phyloP scores from a whole-genome alignment of 2,797 vertebrate species.

The Lithobates sylvaticus region DNA sequence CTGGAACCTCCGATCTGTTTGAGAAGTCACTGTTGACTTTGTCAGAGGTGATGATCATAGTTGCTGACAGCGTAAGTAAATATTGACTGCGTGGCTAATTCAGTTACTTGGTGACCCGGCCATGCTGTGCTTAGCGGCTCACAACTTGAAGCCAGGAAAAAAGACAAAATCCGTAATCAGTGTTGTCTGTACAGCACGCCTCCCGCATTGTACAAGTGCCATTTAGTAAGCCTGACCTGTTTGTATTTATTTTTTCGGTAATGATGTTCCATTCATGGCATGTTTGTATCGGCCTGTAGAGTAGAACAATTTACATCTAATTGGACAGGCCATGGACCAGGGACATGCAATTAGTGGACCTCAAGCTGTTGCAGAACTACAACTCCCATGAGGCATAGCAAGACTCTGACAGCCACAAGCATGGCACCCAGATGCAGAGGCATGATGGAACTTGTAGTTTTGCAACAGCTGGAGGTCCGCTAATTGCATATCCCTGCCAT shows the following conservation, averaged over 20 bases:
- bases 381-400: too few species aligned
- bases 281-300: background rate
- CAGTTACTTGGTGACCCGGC: background rate
- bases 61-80: slow-evolving; percentile 17
- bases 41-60: slow-evolving; percentile 8
- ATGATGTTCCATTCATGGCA: background rate
- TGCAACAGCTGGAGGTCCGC: too few species aligned
- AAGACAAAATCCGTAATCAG: background rate
- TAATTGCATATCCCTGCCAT: too few species aligned
- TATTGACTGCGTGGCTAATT: slow-evolving; percentile 17
- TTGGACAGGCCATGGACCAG: too few species aligned
- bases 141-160: background rate
- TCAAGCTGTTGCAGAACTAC: too few species aligned
- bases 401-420: too few species aligned
- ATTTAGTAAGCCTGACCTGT: background rate
- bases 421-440: too few species aligned
- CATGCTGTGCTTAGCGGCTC: background rate
- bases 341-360: too few species aligned
- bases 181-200: background rate
- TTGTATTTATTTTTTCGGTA: background rate
- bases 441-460: too few species aligned
- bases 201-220: background rate
- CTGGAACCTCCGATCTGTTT: background rate
- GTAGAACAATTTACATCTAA: too few species aligned
- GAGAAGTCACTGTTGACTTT: slow-evolving; percentile 29